Evolutionary conservation across 2,888 invertebrate species (phyloP), one percentile per base, ranked within the genome.

Genomic region (Drosophila mimica): DNA sequence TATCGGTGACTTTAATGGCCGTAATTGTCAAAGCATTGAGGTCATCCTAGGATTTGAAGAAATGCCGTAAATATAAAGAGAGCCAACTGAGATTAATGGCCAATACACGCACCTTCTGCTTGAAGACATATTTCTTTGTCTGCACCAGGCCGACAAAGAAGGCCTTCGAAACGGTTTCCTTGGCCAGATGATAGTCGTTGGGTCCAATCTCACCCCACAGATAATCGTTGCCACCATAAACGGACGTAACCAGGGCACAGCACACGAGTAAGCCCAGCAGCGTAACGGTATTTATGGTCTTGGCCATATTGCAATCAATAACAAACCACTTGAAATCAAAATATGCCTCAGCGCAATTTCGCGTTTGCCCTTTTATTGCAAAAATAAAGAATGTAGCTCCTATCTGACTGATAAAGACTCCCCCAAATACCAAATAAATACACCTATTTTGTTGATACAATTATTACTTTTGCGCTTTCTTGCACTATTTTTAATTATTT

Each of bases 121-220:
- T 87, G 67, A 88, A 92, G 0, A 84, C 80, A 46, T 87, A 91
- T 68, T 84, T 85, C n/a, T 82, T 73, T 0, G 58, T 67, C 43
- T 81, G 79, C 2, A 73, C 76, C 0, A 81, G 0, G 8, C 92
- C 91, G 49, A 91, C 58, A n/a, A 91, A 70, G 49, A 83, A 88
- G 2, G 81, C 46, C 63, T 90, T 84, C 4, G 59, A 72, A 0
- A 92, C 86, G 0, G 75, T 83, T 15, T 91, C 89, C 75, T 91
- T 88, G 33, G 88, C 83, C 54, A 92, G 52, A 11, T 90, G 67
- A 40, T 81, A 76, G 49, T 92, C 92, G 1, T 83, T 81, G 20
- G 56, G 17, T 0, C 82, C 82, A 5, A 82, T 52, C 5, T 77
- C 66, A 5, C 92, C 92, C 92, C 92, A 92, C 1, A 81, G 52